These are phyloP conservation scores for Sthenelais limicola DNA, from an alignment of 2,888 invertebrate species.

Conservation along the genomic window DNA sequence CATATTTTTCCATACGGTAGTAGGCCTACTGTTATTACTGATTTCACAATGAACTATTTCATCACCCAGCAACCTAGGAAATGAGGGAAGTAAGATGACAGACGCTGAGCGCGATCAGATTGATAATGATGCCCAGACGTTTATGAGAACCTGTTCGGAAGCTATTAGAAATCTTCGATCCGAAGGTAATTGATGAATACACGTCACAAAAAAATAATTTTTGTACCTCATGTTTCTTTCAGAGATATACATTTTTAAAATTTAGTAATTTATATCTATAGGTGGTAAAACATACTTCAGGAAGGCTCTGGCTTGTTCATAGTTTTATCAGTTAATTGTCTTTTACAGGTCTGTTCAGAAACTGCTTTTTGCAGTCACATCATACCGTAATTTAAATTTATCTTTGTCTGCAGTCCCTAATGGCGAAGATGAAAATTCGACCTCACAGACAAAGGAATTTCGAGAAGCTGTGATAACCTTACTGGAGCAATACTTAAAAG, in stretches of 20 bases:
- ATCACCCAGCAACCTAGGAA: conserved; percentile 65
- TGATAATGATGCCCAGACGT: conserved; percentile 87
- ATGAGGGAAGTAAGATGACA: conserved; percentile 81
- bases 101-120: conserved; percentile 90
- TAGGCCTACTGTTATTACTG: too few relatives aligned
- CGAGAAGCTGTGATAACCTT: conserved; percentile 83
- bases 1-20: too few relatives aligned
- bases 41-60: too few relatives aligned
- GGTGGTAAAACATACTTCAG: too few relatives aligned
- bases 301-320: too few relatives aligned
- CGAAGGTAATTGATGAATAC: conserved; percentile 72
- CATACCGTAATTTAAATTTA: too few relatives aligned
- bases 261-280: not conserved
- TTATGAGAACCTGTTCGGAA: conserved; percentile 86
- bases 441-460: too few relatives aligned
- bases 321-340: too few relatives aligned
- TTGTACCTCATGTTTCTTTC: not conserved
- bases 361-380: too few relatives aligned
- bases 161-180: conserved; percentile 83
- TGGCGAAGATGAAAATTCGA: too few relatives aligned
- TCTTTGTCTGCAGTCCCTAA: too few relatives aligned
- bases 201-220: not conserved
- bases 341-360: too few relatives aligned
- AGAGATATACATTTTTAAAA: not conserved
- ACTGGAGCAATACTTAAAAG: conserved; percentile 85